These are phyloP conservation scores for Aphelocoma coerulescens DNA, from an alignment of 2,113 vertebrate species.

Conservation along the genomic window DNA sequence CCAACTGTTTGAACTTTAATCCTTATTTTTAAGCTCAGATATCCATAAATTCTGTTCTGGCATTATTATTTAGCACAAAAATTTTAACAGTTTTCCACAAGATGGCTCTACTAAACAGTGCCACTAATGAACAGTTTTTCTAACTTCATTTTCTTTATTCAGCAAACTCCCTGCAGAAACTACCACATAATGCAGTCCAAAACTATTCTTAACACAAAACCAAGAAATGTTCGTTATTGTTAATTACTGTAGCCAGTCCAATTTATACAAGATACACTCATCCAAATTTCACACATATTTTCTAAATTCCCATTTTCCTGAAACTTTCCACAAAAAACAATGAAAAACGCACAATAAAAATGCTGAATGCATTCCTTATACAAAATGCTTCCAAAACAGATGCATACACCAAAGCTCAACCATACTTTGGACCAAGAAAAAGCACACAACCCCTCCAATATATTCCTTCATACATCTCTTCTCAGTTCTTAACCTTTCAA, in stretches of 20 bases:
- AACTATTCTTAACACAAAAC: background rate
- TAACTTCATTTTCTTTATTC: background rate
- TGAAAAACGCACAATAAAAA: background rate
- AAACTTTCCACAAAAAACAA: background rate
- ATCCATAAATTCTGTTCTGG: background rate
- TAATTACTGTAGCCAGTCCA: background rate
- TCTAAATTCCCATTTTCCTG: background rate
- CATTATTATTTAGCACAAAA: background rate
- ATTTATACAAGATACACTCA: background rate
- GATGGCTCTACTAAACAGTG: constrained; percentile 52
- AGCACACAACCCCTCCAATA: background rate
- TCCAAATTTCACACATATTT: background rate
- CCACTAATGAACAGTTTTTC: background rate
- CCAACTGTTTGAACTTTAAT: background rate
- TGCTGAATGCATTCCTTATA: background rate
- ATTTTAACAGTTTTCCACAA: constrained; percentile 33
- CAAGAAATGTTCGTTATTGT: background rate
- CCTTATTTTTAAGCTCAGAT: background rate
- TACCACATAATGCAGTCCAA: background rate
- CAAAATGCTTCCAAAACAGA: background rate
- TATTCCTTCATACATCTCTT: background rate
- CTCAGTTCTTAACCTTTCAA: background rate
- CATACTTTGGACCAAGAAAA: background rate
- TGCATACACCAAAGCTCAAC: background rate
- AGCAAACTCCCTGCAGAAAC: background rate